These are phyloP conservation scores for Lepidochitona cinerea DNA, from an alignment of 2,888 invertebrate species.

Conservation along the genomic window DNA sequence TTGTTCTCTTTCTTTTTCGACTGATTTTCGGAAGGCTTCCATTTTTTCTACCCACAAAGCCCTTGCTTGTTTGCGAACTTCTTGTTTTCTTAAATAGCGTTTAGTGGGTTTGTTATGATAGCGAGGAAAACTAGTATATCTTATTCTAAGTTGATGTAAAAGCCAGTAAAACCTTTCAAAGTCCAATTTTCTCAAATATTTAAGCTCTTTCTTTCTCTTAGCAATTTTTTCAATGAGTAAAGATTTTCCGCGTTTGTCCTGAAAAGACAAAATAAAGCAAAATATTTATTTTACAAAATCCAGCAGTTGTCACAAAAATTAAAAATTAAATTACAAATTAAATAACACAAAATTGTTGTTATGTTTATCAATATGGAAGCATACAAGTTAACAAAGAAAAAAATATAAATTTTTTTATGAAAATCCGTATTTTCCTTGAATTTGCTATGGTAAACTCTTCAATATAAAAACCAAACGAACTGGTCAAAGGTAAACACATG, in stretches of 20 bases:
- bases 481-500: too few species aligned
- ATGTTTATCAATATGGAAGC: too few species aligned
- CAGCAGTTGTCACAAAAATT: too few species aligned
- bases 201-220: not conserved
- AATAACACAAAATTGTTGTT: too few species aligned
- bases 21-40: not conserved
- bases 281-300: not conserved
- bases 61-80: not conserved
- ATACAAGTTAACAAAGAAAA: too few species aligned
- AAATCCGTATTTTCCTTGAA: too few species aligned
- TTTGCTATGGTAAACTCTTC: too few species aligned
- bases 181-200: not conserved
- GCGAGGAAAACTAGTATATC: not conserved
- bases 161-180: not conserved
- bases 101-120: not conserved
- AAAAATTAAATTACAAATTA: too few species aligned
- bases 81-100: not conserved
- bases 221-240: not conserved
- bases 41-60: not conserved
- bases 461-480: too few species aligned
- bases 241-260: not conserved
- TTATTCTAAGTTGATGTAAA: not conserved
- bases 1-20: not conserved
- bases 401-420: too few species aligned
- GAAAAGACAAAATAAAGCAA: not conserved